Conservation (phyloP, 1,140 invertebrate genomes). For the Chrysoperla carnea region DNA sequence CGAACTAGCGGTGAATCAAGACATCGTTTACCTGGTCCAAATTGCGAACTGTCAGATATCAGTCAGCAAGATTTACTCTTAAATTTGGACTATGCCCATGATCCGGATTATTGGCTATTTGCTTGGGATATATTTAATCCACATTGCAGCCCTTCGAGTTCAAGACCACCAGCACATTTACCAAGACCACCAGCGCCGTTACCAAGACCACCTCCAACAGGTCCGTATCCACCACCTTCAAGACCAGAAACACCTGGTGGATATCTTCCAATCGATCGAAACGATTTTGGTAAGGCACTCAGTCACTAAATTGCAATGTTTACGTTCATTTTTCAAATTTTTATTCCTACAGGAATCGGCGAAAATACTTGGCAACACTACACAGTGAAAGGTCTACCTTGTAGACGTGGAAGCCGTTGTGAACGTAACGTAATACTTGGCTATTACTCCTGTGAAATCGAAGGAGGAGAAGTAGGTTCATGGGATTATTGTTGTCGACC, state of each 20-base stretch:
- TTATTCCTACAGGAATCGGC: no score
- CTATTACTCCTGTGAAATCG: constrained; percentile 61
- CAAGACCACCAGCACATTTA: neutral
- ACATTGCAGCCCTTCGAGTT: constrained; percentile 10
- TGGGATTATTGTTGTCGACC: constrained; percentile 72
- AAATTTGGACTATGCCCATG: constrained; percentile 41
- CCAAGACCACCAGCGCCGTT: neutral
- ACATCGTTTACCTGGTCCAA: constrained; percentile 15
- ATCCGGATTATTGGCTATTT: constrained; percentile 39
- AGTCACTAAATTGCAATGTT: no score
- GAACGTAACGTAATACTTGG: constrained; percentile 49
- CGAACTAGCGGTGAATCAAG: constrained; percentile 9
- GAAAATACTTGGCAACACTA: constrained; percentile 39
- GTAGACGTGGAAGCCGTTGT: constrained; percentile 47
- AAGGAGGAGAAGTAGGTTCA: constrained; percentile 42
- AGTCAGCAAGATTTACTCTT: constrained; percentile 43
- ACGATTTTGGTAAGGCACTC: no score
- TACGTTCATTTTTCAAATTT: no score
- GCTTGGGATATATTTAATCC: constrained; percentile 35
- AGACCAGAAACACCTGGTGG: neutral
- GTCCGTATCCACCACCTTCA: neutral
- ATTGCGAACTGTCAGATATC: constrained; percentile 52
- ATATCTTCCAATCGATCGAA: neutral
- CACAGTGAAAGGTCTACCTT: constrained; percentile 59
- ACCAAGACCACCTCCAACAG: neutral